phyloP scores from a whole-genome alignment of 2,888 invertebrate species.

The Phorcus lineatus region DNA sequence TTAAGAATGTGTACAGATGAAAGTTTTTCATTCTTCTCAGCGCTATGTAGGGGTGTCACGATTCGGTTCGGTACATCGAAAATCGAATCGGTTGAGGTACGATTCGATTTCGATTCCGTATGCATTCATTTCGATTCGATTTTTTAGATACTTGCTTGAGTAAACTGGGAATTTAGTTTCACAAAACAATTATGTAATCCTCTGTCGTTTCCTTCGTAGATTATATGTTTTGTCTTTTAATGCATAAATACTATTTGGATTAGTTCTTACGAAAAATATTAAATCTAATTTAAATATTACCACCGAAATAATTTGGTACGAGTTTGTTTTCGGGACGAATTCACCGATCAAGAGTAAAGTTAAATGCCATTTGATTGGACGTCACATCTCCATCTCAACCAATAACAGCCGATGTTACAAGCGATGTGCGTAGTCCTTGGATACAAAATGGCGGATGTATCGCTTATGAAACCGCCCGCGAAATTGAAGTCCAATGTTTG shows the following conservation, averaged over 20 bases:
- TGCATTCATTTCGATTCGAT: background rate
- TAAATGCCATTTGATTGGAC: background rate
- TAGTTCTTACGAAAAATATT: too few species aligned
- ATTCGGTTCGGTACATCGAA: too few species aligned
- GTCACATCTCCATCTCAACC: background rate
- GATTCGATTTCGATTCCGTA: too few species aligned
- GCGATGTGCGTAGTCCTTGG: background rate
- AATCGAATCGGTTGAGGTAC: background rate
- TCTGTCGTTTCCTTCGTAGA: background rate
- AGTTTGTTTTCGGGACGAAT: too few species aligned
- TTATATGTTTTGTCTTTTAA: too few species aligned
- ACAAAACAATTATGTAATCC: background rate
- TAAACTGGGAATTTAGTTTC: background rate
- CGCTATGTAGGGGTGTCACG: background rate
- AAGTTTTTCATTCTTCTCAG: too few species aligned
- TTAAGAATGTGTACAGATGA: too few species aligned
- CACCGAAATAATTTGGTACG: too few species aligned
- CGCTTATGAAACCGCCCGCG: background rate
- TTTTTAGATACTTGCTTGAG: background rate
- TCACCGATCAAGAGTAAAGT: background rate
- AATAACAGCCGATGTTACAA: background rate
- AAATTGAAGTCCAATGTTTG: background rate
- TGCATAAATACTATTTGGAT: too few species aligned
- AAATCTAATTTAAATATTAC: too few species aligned
- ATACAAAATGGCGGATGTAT: background rate